Evolutionary conservation across 2,888 invertebrate species (phyloP).

Genomic region (Rhagium mordax): DNA sequence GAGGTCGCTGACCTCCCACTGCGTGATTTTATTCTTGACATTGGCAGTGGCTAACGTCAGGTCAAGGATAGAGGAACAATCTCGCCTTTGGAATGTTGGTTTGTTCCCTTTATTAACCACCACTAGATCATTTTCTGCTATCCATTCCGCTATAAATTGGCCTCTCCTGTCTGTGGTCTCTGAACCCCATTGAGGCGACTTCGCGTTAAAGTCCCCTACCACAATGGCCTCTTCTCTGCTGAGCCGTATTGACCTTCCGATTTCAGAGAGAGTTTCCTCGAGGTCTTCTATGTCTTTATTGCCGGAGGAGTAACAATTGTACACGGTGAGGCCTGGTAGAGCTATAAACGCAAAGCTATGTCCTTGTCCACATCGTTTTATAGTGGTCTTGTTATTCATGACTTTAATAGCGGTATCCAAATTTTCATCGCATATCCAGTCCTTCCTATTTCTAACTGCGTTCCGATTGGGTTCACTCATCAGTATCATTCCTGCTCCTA

Average conservation of each 20-base stretch:
- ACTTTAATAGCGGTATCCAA: background rate
- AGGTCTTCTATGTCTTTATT: conserved; percentile 17
- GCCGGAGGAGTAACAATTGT: background rate
- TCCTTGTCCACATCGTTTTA: background rate
- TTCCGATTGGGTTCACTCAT: conserved; percentile 22
- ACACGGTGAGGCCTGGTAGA: background rate
- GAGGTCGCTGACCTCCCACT: conserved; percentile 15
- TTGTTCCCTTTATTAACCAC: too few species aligned
- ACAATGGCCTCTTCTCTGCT: conserved; percentile 8
- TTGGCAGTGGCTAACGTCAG: conserved; percentile 12
- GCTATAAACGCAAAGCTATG: background rate
- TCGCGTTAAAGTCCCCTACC: conserved; percentile 39
- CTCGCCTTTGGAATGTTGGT: conserved; percentile 36
- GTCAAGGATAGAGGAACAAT: conserved; percentile 15
- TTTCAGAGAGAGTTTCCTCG: conserved; percentile 19
- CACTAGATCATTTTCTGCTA: conserved; percentile 16
- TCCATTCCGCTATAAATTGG: conserved; percentile 32
- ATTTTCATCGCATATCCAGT: too few species aligned
- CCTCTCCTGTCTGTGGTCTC: conserved; percentile 33
- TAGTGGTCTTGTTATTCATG: background rate
- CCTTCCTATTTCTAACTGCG: background rate
- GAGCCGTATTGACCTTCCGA: conserved; percentile 14
- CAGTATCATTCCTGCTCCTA: conserved; percentile 9
- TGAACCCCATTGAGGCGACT: conserved; percentile 34
- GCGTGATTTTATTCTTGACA: conserved; percentile 2